phyloP scores from a whole-genome alignment of 1,140 invertebrate genomes.

The Camponotus pennsylvanicus region DNA sequence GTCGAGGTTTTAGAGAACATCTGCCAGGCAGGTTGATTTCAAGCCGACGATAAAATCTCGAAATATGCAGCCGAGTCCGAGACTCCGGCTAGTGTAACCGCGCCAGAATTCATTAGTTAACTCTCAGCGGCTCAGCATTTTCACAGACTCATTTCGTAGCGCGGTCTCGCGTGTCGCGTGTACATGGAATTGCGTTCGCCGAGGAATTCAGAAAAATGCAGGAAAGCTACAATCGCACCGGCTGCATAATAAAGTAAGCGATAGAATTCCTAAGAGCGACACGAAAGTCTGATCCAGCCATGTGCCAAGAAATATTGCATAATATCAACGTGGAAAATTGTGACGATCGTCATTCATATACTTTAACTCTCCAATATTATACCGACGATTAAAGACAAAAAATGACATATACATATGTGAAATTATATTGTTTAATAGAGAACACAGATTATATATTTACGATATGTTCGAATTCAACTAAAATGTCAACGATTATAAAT shows the following conservation, averaged over 20 bases:
- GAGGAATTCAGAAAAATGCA: conserved; percentile 60
- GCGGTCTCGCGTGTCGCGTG: not conserved
- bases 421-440: not conserved
- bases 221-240: conserved; percentile 17
- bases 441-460: not conserved
- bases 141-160: conserved; percentile 62
- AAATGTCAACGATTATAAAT: too few species aligned
- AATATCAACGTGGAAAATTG: conserved; percentile 28
- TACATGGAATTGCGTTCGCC: conserved; percentile 59
- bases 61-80: conserved; percentile 60
- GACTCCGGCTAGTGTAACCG: conserved; percentile 67
- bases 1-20: conserved; percentile 77
- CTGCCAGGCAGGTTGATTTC: conserved; percentile 78
- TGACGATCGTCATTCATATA: conserved; percentile 26
- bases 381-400: not conserved
- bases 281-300: not conserved
- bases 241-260: not conserved
- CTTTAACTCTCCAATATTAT: conserved; percentile 14
- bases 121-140: conserved; percentile 69
- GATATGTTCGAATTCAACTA: not conserved
- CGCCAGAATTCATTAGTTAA: conserved; percentile 78
- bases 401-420: not conserved
- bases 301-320: conserved; percentile 14
- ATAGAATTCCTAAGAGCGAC: not conserved
- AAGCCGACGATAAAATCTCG: conserved; percentile 78